These are phyloP conservation scores for Heliothis subflexa DNA, from an alignment of 1,140 invertebrate genomes.

Conservation along the genomic window DNA sequence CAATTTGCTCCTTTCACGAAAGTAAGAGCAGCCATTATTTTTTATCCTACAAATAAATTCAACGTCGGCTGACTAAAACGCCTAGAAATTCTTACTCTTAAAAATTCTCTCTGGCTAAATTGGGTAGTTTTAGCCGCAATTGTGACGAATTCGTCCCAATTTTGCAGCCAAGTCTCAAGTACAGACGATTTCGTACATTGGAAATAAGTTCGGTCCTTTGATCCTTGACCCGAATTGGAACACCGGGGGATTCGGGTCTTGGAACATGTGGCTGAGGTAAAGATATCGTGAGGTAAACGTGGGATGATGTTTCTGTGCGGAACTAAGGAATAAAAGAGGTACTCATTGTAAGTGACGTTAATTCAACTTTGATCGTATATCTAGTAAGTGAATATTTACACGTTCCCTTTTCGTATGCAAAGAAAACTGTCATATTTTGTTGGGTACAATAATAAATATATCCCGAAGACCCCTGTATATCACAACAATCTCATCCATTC, in stretches of 20 bases:
- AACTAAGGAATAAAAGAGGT: slow-evolving; percentile 18
- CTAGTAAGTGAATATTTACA: no score
- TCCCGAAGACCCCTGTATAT: neutral
- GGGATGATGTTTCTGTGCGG: neutral
- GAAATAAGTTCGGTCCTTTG: slow-evolving; percentile 30
- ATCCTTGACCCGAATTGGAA: slow-evolving; percentile 42
- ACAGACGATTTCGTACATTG: slow-evolving; percentile 18
- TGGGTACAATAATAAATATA: neutral
- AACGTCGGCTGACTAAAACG: slow-evolving; percentile 1
- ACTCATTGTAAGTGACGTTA: neutral
- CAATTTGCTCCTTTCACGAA: slow-evolving; percentile 19
- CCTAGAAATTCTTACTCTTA: slow-evolving; percentile 22
- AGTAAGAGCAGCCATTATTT: slow-evolving; percentile 28
- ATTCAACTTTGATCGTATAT: neutral
- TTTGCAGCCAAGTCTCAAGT: slow-evolving; percentile 17
- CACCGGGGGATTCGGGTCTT: slow-evolving; percentile 1
- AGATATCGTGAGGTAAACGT: slow-evolving; percentile 24
- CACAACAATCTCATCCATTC: neutral
- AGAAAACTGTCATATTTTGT: neutral
- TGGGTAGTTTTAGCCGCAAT: slow-evolving; percentile 20
- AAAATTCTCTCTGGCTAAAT: slow-evolving; percentile 23
- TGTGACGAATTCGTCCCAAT: slow-evolving; percentile 44
- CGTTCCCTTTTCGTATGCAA: neutral
- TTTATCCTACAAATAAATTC: slow-evolving; percentile 26
- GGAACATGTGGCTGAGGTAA: slow-evolving; percentile 18